phyloP scores from a whole-genome alignment of 2,888 invertebrate species.

The Elysia crispata region DNA sequence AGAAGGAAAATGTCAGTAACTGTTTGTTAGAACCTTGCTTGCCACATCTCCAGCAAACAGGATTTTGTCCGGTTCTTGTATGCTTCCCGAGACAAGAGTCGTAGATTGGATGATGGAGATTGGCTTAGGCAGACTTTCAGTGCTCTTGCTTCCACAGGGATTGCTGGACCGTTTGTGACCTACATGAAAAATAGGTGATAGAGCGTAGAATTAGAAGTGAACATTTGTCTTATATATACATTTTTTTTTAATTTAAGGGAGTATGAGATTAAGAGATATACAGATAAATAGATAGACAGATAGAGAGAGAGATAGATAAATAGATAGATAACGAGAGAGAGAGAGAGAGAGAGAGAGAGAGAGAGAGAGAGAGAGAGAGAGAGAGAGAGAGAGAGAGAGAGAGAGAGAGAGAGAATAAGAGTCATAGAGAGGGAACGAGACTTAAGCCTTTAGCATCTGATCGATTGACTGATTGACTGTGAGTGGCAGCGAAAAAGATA shows the following conservation, averaged over 20 bases:
- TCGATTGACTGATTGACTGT: too few species aligned
- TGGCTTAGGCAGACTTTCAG: neutral
- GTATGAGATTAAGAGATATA: too few species aligned
- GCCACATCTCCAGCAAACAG: neutral
- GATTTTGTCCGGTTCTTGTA: neutral
- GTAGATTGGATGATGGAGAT: neutral
- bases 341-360: neutral
- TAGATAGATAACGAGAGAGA: neutral
- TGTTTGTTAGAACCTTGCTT: neutral
- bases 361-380: neutral
- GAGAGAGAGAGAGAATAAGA: neutral
- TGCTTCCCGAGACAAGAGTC: neutral
- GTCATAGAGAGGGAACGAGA: neutral
- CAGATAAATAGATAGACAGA: too few species aligned
- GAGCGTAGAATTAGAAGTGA: too few species aligned
- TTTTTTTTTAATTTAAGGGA: too few species aligned
- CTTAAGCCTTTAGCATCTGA: too few species aligned
- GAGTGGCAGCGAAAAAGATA: too few species aligned
- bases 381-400: slow-evolving; percentile 11
- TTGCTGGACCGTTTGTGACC: too few species aligned
- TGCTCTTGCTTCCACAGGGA: neutral
- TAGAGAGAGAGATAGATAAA: too few species aligned
- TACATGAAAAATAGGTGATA: too few species aligned
- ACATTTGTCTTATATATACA: too few species aligned
- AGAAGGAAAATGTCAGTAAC: too few species aligned